Conservation (phyloP, 1,140 invertebrate species). For the Drosophila pandora region DNA sequence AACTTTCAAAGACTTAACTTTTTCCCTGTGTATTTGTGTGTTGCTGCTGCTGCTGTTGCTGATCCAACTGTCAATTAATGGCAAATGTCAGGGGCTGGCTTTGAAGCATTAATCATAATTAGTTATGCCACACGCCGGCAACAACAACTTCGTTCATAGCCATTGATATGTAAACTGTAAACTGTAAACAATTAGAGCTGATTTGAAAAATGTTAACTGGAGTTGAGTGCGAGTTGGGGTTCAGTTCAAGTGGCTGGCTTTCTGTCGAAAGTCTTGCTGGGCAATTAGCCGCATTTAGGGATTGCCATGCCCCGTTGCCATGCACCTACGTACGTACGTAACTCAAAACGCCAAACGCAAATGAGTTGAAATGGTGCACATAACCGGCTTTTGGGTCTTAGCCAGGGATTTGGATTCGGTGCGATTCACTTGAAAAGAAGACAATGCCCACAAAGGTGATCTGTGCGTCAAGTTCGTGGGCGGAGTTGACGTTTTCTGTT, state of each 20-base stretch:
- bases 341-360: slow-evolving; percentile 40
- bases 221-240: slow-evolving; percentile 27
- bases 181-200: slow-evolving; percentile 77
- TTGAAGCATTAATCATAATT: slow-evolving; percentile 76
- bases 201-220: slow-evolving; percentile 58
- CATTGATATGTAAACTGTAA: slow-evolving; percentile 78
- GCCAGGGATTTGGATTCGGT: slow-evolving; percentile 34
- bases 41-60: slow-evolving; percentile 18
- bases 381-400: slow-evolving; percentile 51
- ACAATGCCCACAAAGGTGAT: slow-evolving; percentile 49
- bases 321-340: slow-evolving; percentile 63
- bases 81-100: slow-evolving; percentile 75
- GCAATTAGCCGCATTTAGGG: slow-evolving; percentile 70
- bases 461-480: slow-evolving; percentile 53
- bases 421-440: slow-evolving; percentile 49
- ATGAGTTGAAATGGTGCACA: slow-evolving; percentile 63
- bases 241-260: slow-evolving; percentile 66
- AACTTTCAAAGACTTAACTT: neutral
- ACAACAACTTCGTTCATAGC: slow-evolving; percentile 17
- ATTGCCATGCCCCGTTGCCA: slow-evolving; percentile 28
- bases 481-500: slow-evolving; percentile 22
- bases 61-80: slow-evolving; percentile 67
- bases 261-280: slow-evolving; percentile 70
- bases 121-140: slow-evolving; percentile 76
- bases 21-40: slow-evolving; percentile 21